Conservation (phyloP, 2,797 vertebrate genomes). For the Channallabes apus region DNA sequence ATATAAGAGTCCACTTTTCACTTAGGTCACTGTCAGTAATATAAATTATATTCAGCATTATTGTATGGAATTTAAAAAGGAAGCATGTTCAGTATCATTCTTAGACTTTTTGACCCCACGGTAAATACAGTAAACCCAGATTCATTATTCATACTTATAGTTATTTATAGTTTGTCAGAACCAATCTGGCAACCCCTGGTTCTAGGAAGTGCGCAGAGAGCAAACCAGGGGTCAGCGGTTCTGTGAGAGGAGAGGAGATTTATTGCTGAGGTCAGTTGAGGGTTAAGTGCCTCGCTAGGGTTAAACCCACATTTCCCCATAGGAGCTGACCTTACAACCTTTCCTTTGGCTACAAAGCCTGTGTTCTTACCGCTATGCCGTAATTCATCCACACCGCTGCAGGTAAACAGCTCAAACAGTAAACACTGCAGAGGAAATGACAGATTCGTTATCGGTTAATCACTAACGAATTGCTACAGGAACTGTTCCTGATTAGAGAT, state of each 20-base stretch:
- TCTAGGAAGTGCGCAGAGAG: constrained; percentile 11
- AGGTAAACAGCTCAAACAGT: constrained; percentile 30
- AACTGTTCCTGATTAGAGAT: constrained; percentile 14
- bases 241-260: constrained; percentile 39
- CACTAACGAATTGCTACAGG: constrained; percentile 17
- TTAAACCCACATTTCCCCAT: constrained; percentile 53
- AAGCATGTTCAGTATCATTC: neutral
- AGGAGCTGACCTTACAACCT: constrained; percentile 49
- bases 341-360: constrained; percentile 34
- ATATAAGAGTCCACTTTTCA: neutral
- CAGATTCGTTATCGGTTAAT: constrained; percentile 31
- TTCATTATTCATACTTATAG: neutral
- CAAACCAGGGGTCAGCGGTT: constrained; percentile 25
- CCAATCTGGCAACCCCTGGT: constrained; percentile 17
- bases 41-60: neutral
- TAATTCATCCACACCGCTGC: constrained; percentile 24
- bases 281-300: constrained; percentile 50
- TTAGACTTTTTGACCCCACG: neutral
- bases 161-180: neutral
- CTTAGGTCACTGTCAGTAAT: neutral
- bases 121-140: neutral
- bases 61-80: neutral
- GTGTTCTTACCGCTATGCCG: neutral
- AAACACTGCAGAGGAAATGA: constrained; percentile 24
- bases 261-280: constrained; percentile 45